phyloP scores from a whole-genome alignment of 2,888 invertebrate genomes.

The Calliscelio sp. region DNA sequence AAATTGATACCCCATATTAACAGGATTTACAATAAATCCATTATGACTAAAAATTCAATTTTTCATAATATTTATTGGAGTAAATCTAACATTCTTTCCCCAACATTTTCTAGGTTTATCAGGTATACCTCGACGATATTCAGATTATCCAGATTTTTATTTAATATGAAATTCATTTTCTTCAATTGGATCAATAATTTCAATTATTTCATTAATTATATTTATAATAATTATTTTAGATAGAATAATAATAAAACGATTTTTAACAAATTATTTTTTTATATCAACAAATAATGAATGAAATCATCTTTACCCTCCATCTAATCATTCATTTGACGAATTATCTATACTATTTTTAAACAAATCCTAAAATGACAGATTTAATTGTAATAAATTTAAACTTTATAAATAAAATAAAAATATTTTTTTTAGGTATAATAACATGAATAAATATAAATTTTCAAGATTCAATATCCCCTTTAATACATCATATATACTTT shows the following conservation, averaged over 20 bases:
- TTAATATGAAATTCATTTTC: slow-evolving; percentile 90
- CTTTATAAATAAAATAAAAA: slow-evolving; percentile 88
- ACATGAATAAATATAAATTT: slow-evolving; percentile 78
- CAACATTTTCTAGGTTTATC: slow-evolving; percentile 91
- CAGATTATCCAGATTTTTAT: slow-evolving; percentile 90
- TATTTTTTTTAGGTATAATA: slow-evolving; percentile 88
- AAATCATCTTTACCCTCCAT: slow-evolving; percentile 82
- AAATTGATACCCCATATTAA: slow-evolving; percentile 92
- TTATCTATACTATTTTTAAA: slow-evolving; percentile 82
- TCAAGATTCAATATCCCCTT: slow-evolving; percentile 88
- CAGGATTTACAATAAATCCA: slow-evolving; percentile 90
- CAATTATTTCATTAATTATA: slow-evolving; percentile 87
- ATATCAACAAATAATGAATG: slow-evolving; percentile 88
- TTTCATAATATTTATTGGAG: slow-evolving; percentile 90
- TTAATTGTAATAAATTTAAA: slow-evolving; percentile 89
- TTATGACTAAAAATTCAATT: slow-evolving; percentile 90
- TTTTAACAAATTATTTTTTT: slow-evolving; percentile 84
- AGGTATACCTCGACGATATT: slow-evolving; percentile 92
- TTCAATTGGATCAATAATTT: slow-evolving; percentile 90
- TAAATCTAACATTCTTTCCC: slow-evolving; percentile 93
- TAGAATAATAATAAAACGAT: slow-evolving; percentile 87
- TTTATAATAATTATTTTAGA: slow-evolving; percentile 89
- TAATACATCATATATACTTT: slow-evolving; percentile 90
- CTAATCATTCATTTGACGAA: slow-evolving; percentile 76
- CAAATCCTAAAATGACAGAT: slow-evolving; percentile 87